Base-by-base conservation (phyloP, 2,797 vertebrate species). In the Bothrops alternatus region DNA sequence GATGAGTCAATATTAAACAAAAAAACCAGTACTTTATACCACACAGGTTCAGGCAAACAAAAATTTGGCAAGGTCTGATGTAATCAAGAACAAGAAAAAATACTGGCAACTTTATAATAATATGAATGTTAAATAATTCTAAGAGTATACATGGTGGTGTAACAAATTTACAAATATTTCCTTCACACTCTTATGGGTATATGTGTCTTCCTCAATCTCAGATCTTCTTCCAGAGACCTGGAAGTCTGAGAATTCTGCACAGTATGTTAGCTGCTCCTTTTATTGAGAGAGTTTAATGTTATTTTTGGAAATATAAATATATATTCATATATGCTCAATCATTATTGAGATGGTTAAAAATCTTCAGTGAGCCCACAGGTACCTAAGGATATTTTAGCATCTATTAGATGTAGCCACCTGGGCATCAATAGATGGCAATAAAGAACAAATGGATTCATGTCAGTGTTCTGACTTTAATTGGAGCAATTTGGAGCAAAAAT, bases 1-100 rank as follows among this genome's bases (percentile, higher is more conserved):
- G 6, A 94, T 93, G 73, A 0, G 3, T 93, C 55, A 61, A 25
- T 82, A 92, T 86, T 91, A 12, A 92, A 63, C 91, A 61, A 61
- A 12, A 91, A 53, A 89, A 53, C 28, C 28, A 86, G 73, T 88
- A 90, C 4, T 4, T 90, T 65, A 13, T 90, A n/a, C 91, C 55
- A 14, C 8, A 95, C 4, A 0, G 94, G 3, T 0, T 82, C 65
- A 32, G 65, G 3, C n/a, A 32, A 69, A 69, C 65, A 69, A 32
- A n/a, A 69, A 32, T 56, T 65, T 89, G 86, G 26, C 88, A 93
- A 82, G 23, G 3, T 91, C 57, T 32, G 20, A 50, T 53, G 56
- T 32, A 50, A 20, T 88, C 53, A 82, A 57, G 26, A 65, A 69
- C 57, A 47, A 18, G 13, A 18, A 65, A 32, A 55, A 57, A 58